Conservation (phyloP, 2,888 invertebrate genomes). For the Eueremaeus valkanovi region DNA sequence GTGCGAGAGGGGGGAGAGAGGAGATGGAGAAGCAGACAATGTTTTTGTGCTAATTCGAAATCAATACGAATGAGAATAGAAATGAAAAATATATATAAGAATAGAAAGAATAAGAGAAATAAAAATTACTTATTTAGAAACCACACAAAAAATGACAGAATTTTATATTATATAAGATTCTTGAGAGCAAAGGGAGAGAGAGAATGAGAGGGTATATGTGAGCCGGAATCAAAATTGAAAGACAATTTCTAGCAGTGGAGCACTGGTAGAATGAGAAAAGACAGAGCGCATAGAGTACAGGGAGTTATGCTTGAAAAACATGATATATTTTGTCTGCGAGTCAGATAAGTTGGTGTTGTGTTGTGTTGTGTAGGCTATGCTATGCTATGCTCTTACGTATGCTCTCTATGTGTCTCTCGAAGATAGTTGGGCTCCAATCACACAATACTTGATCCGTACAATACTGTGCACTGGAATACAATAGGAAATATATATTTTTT, state of each 20-base stretch:
- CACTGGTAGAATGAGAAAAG: not conserved
- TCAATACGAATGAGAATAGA: not conserved
- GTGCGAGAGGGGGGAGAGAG: not conserved
- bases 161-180: not conserved
- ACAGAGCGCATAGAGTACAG: not conserved
- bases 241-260: not conserved
- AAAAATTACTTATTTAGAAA: constrained; percentile 18
- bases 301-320: not conserved
- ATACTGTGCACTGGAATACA: not conserved
- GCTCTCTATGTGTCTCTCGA: no score
- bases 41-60: not conserved
- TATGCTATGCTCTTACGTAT: not conserved
- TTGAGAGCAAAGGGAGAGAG: not conserved
- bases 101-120: not conserved
- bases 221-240: not conserved
- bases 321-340: constrained; percentile 11
- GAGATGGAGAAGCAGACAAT: not conserved
- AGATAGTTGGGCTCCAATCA: constrained; percentile 4
- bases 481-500: not conserved
- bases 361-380: not conserved
- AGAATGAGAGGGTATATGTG: not conserved
- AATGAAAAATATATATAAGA: not conserved
- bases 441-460: constrained; percentile 14
- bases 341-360: constrained; percentile 7
- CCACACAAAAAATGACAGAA: constrained; percentile 1